Conservation (phyloP, 2,113 vertebrate species). For the Lichenostomus cassidix region DNA sequence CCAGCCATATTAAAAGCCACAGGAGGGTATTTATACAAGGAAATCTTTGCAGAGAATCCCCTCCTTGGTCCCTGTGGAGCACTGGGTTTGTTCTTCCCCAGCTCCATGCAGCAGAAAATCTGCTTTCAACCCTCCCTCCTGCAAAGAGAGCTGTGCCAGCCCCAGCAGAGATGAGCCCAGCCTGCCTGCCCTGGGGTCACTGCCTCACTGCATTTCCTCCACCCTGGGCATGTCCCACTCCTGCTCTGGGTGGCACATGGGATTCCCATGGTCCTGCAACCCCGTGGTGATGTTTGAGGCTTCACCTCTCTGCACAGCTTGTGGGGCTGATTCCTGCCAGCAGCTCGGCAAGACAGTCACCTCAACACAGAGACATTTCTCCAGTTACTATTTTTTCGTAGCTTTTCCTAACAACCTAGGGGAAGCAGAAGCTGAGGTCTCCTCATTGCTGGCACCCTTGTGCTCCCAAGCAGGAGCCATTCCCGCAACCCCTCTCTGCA, state of each 20-base stretch:
- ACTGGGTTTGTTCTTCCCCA: neutral
- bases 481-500: neutral
- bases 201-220: neutral
- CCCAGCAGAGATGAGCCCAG: neutral
- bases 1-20: neutral
- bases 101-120: neutral
- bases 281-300: accelerated
- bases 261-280: neutral
- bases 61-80: neutral
- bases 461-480: neutral
- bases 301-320: neutral
- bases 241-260: accelerated
- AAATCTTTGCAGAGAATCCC: neutral
- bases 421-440: neutral
- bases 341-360: accelerated
- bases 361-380: neutral
- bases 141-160: neutral
- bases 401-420: neutral
- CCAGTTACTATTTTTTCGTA: neutral
- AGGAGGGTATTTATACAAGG: neutral
- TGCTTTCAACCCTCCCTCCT: neutral
- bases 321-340: neutral
- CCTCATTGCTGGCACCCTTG: neutral
- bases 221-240: neutral
- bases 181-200: neutral